Conservation (phyloP, 2,888 invertebrate species). For the Caenorhabditis imperialis region DNA sequence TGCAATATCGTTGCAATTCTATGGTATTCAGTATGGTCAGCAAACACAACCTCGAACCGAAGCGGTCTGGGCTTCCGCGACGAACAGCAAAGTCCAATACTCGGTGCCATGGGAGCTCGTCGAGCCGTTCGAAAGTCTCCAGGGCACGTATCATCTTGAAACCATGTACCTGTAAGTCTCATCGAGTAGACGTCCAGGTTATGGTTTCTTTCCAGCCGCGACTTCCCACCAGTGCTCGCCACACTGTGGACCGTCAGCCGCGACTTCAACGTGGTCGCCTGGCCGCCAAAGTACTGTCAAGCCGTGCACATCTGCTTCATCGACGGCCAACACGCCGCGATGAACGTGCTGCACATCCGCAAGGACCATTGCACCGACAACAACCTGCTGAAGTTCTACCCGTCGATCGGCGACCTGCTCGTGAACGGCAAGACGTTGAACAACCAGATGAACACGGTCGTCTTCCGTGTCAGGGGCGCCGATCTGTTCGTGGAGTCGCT, state of each 20-base stretch:
- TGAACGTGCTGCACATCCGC: background rate
- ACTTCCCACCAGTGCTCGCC: constrained; percentile 26
- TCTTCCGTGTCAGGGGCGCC: background rate
- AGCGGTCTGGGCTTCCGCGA: no score
- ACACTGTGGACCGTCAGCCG: constrained; percentile 1
- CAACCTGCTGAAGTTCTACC: constrained; percentile 13
- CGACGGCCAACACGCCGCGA: background rate
- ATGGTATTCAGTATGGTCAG: no score
- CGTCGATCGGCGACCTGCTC: constrained; percentile 8
- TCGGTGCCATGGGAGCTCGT: no score
- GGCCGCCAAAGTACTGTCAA: constrained; percentile 36
- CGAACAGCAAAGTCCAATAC: no score
- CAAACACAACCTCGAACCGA: no score
- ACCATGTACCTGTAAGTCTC: no score
- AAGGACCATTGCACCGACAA: background rate
- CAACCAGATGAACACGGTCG: constrained; percentile 10
- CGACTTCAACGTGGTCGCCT: constrained; percentile 20
- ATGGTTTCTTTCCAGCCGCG: constrained; percentile 5
- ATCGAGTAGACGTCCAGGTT: background rate
- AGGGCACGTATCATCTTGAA: no score
- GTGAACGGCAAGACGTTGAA: background rate
- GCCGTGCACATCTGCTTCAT: constrained; percentile 31
- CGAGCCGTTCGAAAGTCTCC: no score
- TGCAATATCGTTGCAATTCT: no score
- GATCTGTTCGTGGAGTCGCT: background rate